Evolutionary conservation across 2,888 invertebrate species (phyloP).

Genomic region (Barypeithes pellucidus): DNA sequence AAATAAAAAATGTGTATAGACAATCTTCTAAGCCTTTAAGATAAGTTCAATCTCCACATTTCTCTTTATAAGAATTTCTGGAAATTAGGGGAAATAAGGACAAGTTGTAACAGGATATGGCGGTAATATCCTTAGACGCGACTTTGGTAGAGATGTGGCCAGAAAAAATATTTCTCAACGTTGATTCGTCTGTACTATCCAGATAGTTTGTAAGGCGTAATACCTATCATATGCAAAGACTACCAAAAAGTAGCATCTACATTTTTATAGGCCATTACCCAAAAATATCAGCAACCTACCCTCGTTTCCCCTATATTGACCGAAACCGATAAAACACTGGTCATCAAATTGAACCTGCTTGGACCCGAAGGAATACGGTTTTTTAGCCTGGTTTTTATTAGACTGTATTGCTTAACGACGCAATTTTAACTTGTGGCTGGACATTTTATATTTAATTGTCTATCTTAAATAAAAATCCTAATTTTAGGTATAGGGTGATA

Average conservation of each 20-base stretch:
- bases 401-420: conserved; percentile 9
- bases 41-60: conserved; percentile 22
- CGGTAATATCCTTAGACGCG: too few relatives aligned
- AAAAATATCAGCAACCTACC: too few relatives aligned
- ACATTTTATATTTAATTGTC: background rate
- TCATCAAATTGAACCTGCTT: conserved; percentile 26
- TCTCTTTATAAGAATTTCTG: conserved; percentile 24
- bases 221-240: too few relatives aligned
- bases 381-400: conserved; percentile 23
- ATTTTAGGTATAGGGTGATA: too few relatives aligned
- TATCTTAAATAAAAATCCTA: background rate
- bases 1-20: conserved; percentile 10
- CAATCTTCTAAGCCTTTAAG: conserved; percentile 22
- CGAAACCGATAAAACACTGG: conserved; percentile 31
- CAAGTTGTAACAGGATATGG: too few relatives aligned
- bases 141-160: too few relatives aligned
- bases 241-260: too few relatives aligned
- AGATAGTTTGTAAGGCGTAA: too few relatives aligned
- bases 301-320: background rate
- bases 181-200: too few relatives aligned
- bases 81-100: background rate
- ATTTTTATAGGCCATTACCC: too few relatives aligned
- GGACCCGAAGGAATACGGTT: conserved; percentile 33
- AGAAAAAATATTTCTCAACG: too few relatives aligned
- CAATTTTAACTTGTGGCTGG: conserved; percentile 18